Percentiles rank a stretch among this genome's conserved stretches.
These are phyloP conservation scores for Drosophila anomelani DNA, from an alignment of 2,888 invertebrate genomes.

Conservation along the genomic window DNA sequence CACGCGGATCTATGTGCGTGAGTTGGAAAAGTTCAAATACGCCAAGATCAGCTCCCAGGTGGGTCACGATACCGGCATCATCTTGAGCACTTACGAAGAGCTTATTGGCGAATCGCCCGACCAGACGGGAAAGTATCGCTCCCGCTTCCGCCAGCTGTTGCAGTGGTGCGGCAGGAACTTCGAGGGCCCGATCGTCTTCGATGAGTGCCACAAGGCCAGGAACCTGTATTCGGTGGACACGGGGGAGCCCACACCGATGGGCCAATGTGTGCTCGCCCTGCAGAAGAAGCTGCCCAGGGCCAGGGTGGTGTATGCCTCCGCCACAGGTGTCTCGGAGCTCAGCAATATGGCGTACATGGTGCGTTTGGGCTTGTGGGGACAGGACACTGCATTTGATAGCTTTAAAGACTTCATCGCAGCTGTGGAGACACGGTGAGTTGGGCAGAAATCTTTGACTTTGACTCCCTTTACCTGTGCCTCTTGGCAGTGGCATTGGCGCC, in stretches of 20 bases:
- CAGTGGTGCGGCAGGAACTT: conserved; percentile 99
- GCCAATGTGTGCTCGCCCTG: conserved; percentile 96
- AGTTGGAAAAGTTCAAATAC: conserved; percentile 98
- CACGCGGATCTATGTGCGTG: conserved; percentile 93
- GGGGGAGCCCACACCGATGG: conserved; percentile 99
- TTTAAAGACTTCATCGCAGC: conserved; percentile 98
- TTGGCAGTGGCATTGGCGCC: conserved; percentile 95
- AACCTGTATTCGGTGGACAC: conserved; percentile 98
- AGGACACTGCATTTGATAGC: conserved; percentile 96
- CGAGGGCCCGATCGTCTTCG: conserved; percentile 98
- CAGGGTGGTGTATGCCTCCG: conserved; percentile 97
- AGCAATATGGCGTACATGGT: conserved; percentile 99
- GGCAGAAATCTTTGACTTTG: not conserved
- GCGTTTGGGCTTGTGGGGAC: conserved; percentile 98
- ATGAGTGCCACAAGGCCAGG: conserved; percentile 99
- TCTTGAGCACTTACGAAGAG: conserved; percentile 99
- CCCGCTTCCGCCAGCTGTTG: conserved; percentile 97
- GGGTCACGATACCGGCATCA: conserved; percentile 96
- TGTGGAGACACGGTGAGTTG: conserved; percentile 94
- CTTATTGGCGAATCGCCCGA: conserved; percentile 98
- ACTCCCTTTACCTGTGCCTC: not conserved
- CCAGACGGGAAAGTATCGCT: conserved; percentile 91
- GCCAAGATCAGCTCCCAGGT: conserved; percentile 96
- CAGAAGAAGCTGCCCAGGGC: conserved; percentile 97
- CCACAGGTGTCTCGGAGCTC: conserved; percentile 98